Conservation (phyloP, 2,113 vertebrate species). For the Nothocercus nigrocapillus region DNA sequence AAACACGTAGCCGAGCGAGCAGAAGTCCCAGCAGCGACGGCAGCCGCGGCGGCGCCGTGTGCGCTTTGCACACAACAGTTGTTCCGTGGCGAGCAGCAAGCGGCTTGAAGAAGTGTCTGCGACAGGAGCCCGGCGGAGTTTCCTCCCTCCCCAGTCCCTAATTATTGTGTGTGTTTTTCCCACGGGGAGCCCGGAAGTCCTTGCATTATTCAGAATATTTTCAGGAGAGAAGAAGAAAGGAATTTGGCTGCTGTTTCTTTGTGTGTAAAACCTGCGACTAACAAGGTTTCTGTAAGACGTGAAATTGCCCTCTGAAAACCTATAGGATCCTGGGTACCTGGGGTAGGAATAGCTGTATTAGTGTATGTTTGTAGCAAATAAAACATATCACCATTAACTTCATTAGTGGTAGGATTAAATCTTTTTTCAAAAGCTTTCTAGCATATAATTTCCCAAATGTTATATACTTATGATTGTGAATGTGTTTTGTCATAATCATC, state of each 20-base stretch:
- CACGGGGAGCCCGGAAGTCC: background rate
- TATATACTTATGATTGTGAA: background rate
- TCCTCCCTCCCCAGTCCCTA: background rate
- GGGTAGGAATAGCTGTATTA: background rate
- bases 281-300: background rate
- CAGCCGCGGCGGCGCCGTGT: background rate
- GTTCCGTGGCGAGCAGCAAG: constrained; percentile 24
- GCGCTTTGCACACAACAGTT: background rate
- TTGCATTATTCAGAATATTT: constrained; percentile 33
- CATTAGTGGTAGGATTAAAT: background rate
- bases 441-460: background rate
- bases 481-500: background rate
- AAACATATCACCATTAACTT: background rate
- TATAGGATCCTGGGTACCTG: background rate
- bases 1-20: background rate
- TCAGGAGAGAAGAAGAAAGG: background rate
- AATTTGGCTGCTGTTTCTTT: background rate
- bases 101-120: constrained; percentile 10
- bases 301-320: background rate
- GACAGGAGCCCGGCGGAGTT: constrained; percentile 47
- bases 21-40: background rate
- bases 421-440: background rate
- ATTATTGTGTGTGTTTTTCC: background rate
- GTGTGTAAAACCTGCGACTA: background rate
- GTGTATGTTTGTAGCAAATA: background rate